Base-by-base conservation (phyloP, 1,140 invertebrate genomes). In the Teleopsis dalmanni region DNA sequence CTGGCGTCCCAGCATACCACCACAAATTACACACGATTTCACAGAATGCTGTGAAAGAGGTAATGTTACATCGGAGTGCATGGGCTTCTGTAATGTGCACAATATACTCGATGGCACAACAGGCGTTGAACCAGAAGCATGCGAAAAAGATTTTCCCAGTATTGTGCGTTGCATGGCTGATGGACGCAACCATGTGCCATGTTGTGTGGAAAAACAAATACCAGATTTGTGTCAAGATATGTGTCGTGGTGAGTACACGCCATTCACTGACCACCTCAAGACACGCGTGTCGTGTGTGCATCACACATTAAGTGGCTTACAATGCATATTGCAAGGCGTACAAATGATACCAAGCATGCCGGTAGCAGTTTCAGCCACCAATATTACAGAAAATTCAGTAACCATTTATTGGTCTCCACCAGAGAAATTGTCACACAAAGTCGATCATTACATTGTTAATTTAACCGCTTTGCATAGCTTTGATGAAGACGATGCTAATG, bases 151-250 rank as follows among this genome's bases (percentile, higher is more conserved):
- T 58, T 85, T 91, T 56, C 82, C 84, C 1, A 70, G 76, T 31
- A 89, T 91, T 50, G 85, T 88, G 11, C 79, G 75, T 23, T 83
- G 80, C 57, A 82, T 83, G 80, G 80, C 78, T 57, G 87, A 89
- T 69, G 84, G 85, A 1, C 74, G 86, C 21, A 88, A 90, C 71
- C 87, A 90, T 71, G 82, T 87, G 29, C 87, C 87, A 0, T 90
- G 87, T 66, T 90, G 88, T 60, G 78, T 84, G 14, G 78, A 83
- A 50, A 85, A 88, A 65, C 76, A 81, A 41, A 82, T 90, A 16
- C 87, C 87, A 0, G 84, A 88, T 65, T 80, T 88, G 45, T 90
- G 88, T 63, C 85, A 87, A 60, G 85, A 89, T 56, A 83, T 89
- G 41, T 91, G 88, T 60, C 71, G 82, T n/a, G 88, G 88, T 26